Conservation (phyloP, 1,140 invertebrate genomes). For the Drosophila nigromelanica region DNA sequence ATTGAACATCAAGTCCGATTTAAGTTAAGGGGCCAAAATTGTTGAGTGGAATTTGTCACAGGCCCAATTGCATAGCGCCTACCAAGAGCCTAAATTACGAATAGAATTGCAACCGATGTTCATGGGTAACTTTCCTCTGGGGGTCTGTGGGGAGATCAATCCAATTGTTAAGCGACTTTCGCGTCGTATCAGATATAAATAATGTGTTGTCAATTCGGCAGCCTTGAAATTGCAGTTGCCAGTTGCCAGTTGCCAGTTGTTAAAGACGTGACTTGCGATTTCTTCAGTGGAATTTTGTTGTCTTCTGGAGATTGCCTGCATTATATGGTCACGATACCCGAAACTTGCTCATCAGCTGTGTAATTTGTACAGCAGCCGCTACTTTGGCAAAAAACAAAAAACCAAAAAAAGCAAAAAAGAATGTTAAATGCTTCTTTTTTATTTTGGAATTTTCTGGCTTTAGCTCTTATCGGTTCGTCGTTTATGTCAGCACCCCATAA, state of each 20-base stretch:
- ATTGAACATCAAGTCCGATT: neutral
- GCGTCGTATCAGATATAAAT: constrained; percentile 52
- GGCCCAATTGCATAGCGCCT: too few species aligned
- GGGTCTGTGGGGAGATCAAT: constrained; percentile 14
- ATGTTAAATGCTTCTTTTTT: constrained; percentile 33
- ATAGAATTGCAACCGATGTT: neutral
- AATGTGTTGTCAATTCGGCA: constrained; percentile 71
- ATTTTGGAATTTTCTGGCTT: constrained; percentile 17
- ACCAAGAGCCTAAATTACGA: neutral
- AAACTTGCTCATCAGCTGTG: constrained; percentile 37
- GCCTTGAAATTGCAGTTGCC: constrained; percentile 48
- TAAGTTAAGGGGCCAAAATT: neutral
- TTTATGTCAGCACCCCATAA: constrained; percentile 20
- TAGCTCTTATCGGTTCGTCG: constrained; percentile 13
- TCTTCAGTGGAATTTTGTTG: constrained; percentile 59
- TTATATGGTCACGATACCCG: constrained; percentile 41
- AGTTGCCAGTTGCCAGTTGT: constrained; percentile 5
- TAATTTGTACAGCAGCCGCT: constrained; percentile 19
- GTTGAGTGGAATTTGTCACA: constrained; percentile 18
- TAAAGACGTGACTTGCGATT: constrained; percentile 69
- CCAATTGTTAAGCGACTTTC: constrained; percentile 51
- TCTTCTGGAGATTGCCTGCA: constrained; percentile 24
- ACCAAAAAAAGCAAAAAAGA: constrained; percentile 19
- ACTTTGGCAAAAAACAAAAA: too few species aligned
- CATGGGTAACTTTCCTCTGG: constrained; percentile 28